Evolutionary conservation across 2,113 vertebrate species (phyloP).

Genomic region (Thryonomys swinderianus): DNA sequence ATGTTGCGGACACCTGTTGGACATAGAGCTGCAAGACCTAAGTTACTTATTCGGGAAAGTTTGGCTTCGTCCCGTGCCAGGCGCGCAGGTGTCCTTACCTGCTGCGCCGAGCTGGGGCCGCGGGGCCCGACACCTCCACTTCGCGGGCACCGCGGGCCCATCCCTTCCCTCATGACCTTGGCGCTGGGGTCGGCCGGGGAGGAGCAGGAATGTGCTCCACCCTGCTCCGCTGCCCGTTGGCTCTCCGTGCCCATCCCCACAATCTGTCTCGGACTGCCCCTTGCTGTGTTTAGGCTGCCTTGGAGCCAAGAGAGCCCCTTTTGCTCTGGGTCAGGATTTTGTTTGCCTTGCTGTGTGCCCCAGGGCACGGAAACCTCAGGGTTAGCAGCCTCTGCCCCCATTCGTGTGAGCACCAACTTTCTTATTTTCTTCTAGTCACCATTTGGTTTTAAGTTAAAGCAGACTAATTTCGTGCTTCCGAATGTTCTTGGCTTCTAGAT

Average conservation of each 20-base stretch:
- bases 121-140: background rate
- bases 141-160: background rate
- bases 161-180: background rate
- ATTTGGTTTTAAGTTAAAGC: constrained; percentile 57
- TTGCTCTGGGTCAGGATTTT: background rate
- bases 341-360: constrained; percentile 9
- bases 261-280: background rate
- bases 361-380: background rate
- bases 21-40: constrained; percentile 11
- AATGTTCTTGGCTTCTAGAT: constrained; percentile 18
- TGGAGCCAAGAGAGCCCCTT: constrained; percentile 33
- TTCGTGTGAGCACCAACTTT: background rate
- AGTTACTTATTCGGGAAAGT: constrained; percentile 73
- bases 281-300: constrained; percentile 37
- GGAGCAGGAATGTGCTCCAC: background rate
- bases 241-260: background rate
- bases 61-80: constrained; percentile 34
- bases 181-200: background rate
- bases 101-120: background rate
- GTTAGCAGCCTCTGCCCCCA: background rate
- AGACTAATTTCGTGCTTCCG: constrained; percentile 39
- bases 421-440: background rate
- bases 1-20: constrained; percentile 76
- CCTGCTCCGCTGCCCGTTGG: background rate
- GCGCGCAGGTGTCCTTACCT: background rate